Evolutionary conservation across 2,888 invertebrate genomes (phyloP).

Genomic region (Scaptomyza polygonia): DNA sequence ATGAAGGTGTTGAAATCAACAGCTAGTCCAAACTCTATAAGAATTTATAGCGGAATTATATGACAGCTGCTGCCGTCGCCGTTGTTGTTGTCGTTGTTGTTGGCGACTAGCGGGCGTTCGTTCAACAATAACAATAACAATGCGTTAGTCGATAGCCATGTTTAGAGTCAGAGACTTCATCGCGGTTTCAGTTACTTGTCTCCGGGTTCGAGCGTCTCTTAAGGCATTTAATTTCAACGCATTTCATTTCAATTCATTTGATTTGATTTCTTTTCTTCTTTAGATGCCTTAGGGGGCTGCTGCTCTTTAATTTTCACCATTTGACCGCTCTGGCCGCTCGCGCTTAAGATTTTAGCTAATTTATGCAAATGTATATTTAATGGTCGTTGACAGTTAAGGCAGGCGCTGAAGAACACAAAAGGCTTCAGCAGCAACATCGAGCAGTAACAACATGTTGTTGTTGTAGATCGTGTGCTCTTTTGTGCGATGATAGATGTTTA

Average conservation of each 20-base stretch:
- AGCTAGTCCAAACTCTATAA: conserved; percentile 77
- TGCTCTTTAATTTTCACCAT: conserved; percentile 74
- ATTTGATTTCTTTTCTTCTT: conserved; percentile 66
- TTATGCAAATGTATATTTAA: conserved; percentile 82
- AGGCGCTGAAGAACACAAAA: conserved; percentile 55
- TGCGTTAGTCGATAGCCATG: conserved; percentile 46
- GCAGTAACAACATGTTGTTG: conserved; percentile 36
- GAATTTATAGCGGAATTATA: conserved; percentile 81
- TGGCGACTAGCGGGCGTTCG: conserved; percentile 56
- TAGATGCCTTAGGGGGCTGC: conserved; percentile 48
- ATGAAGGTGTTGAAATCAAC: conserved; percentile 81
- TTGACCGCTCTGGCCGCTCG: conserved; percentile 38
- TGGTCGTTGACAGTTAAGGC: conserved; percentile 81
- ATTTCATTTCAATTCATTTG: conserved; percentile 61
- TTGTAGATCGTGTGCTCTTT: conserved; percentile 59
- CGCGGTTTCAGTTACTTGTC: conserved; percentile 44
- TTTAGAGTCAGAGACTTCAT: conserved; percentile 10
- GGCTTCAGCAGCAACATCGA: conserved; percentile 39
- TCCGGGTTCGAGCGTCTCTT: conserved; percentile 50
- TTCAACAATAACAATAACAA: conserved; percentile 60
- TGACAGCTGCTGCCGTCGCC: conserved; percentile 74
- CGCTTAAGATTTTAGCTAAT: conserved; percentile 66
- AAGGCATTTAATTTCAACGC: conserved; percentile 63
- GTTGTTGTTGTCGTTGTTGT: conserved; percentile 32
- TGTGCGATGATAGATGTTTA: conserved; percentile 78